These are phyloP conservation scores for Falco rusticolus DNA, from an alignment of 2,797 vertebrate species.

Conservation along the genomic window DNA sequence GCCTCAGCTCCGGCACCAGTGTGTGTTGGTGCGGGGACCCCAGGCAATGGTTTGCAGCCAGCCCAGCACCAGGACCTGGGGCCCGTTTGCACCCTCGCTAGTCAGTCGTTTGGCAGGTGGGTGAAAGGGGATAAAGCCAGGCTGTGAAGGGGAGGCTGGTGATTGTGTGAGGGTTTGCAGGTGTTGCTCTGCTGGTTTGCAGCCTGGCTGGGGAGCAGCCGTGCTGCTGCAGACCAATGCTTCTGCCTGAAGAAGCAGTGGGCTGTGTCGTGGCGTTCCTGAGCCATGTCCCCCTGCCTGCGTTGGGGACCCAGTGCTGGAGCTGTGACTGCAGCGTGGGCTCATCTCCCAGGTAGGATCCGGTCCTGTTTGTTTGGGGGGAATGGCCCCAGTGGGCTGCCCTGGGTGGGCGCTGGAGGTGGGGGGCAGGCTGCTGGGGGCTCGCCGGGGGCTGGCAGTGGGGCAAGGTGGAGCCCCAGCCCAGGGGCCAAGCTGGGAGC, in stretches of 20 bases:
- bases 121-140: background rate
- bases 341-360: background rate
- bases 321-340: rapidly evolving
- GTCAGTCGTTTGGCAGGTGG: background rate
- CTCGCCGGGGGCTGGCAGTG: rapidly evolving
- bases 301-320: rapidly evolving
- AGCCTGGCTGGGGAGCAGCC: rapidly evolving
- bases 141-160: background rate
- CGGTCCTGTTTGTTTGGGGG: too few species aligned
- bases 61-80: background rate
- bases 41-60: rapidly evolving
- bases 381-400: rapidly evolving
- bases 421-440: background rate
- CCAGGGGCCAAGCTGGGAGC: background rate
- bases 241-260: rapidly evolving
- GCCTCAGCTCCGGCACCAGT: background rate
- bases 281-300: background rate
- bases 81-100: background rate
- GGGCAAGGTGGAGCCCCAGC: background rate
- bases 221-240: rapidly evolving
- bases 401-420: background rate
- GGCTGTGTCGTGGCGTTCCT: rapidly evolving
- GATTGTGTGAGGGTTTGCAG: rapidly evolving
- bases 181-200: background rate
- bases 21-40: rapidly evolving